Evolutionary conservation across 2,888 invertebrate genomes (phyloP).

Genomic region (Pheosia gnoma): DNA sequence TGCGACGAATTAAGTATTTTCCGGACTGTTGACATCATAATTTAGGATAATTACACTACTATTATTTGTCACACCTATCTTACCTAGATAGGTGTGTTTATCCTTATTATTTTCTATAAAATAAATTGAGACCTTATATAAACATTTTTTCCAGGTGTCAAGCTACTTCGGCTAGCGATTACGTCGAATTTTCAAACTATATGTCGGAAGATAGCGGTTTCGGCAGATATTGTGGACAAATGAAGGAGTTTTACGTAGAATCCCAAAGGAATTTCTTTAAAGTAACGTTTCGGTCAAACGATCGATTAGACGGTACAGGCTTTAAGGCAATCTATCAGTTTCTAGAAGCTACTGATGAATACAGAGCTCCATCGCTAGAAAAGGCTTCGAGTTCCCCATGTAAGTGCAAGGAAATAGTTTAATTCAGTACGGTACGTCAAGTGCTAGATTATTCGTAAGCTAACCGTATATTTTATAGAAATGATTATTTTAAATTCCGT

Average conservation of each 20-base stretch:
- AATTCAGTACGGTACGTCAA: neutral
- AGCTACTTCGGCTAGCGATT: conserved; percentile 96
- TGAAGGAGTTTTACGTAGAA: conserved; percentile 91
- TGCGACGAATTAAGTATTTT: too few species aligned
- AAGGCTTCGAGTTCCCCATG: conserved; percentile 63
- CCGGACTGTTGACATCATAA: too few species aligned
- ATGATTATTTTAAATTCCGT: too few species aligned
- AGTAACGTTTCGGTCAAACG: conserved; percentile 97
- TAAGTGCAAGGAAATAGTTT: conserved; percentile 49
- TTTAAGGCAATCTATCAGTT: conserved; percentile 97
- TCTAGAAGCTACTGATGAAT: conserved; percentile 87
- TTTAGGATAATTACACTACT: too few species aligned
- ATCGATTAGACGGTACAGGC: conserved; percentile 96
- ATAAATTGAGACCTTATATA: too few species aligned
- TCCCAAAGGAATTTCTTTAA: conserved; percentile 97
- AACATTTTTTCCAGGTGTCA: conserved; percentile 89
- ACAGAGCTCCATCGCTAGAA: conserved; percentile 70
- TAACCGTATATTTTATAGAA: too few species aligned
- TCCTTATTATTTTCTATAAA: too few species aligned
- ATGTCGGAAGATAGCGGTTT: conserved; percentile 95
- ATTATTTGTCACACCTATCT: too few species aligned
- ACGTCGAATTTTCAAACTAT: conserved; percentile 98
- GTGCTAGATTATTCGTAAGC: too few species aligned
- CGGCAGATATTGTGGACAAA: conserved; percentile 93
- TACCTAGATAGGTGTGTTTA: too few species aligned